phyloP scores from a whole-genome alignment of 2,113 vertebrate species.

The Zingel zingel region DNA sequence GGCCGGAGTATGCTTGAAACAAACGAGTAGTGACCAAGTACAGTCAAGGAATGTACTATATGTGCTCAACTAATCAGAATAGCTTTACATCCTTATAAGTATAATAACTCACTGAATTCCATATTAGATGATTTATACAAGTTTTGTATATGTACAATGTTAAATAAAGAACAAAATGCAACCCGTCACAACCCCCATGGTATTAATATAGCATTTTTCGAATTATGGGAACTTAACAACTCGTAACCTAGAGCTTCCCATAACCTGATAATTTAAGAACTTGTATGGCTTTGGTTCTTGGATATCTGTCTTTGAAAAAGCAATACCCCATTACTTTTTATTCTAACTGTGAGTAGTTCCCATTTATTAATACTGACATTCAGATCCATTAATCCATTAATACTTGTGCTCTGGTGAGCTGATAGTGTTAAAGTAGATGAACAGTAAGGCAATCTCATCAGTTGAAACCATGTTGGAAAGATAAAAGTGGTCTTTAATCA shows the following conservation, averaged over 20 bases:
- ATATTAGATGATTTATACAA: background rate
- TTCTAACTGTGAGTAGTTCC: background rate
- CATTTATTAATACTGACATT: constrained; percentile 3
- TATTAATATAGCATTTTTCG: background rate
- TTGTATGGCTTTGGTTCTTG: background rate
- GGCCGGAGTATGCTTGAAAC: background rate
- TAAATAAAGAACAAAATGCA: background rate
- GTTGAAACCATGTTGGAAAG: constrained; percentile 8
- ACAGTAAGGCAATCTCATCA: background rate
- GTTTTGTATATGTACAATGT: background rate
- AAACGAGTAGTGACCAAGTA: background rate
- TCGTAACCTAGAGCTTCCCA: background rate
- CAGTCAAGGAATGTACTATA: background rate
- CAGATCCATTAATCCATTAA: background rate
- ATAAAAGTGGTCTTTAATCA: background rate
- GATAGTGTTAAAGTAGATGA: background rate
- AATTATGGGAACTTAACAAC: background rate
- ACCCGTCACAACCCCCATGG: no score
- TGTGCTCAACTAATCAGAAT: background rate
- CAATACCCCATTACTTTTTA: background rate
- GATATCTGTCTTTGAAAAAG: background rate
- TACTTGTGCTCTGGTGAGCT: background rate
- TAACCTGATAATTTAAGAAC: background rate
- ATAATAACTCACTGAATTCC: background rate
- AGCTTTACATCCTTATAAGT: no score